Evolutionary conservation across 1,140 invertebrate species (phyloP), one percentile per base, ranked within the genome.

Genomic region (Drosophila arawakana): DNA sequence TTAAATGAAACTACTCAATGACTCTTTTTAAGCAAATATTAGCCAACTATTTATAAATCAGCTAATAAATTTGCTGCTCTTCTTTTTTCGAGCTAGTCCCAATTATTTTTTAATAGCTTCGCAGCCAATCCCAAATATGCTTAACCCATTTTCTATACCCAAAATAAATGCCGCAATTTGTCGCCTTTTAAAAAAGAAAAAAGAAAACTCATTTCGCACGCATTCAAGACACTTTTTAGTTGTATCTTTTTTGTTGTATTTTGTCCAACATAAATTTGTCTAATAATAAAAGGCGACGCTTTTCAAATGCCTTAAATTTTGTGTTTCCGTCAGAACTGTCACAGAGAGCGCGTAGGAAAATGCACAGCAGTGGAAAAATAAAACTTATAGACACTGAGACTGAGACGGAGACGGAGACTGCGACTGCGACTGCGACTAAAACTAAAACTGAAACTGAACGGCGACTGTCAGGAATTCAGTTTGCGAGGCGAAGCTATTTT

Each of bases 251-350:
- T 37, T 37, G 3, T 30, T 30, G 25, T n/a, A 25, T 7, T 13
- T 55, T 81, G 57, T 65, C 62, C 75, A 81, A 85, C 78, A 78
- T 59, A 68, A 73, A 61, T 77, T 21, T 35, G 30, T 88, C 83
- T 86, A 86, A 80, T 77, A 82, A 71, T 62, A 47, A 49, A 30
- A 72, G 61, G 37, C 55, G 70, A 61, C 81, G 81, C 77, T 81
- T 84, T 88, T 82, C 76, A 79, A 81, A 85, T 88, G 76, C 59
- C 70, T 63, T 73, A 62, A 73, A 77, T 71, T 66, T 67, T 34
- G 68, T 78, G 78, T 78, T 86, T 86, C 82, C 76, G 83, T 88
- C 84, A 78, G 75, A 77, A 35, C 62, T 85, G 81, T 81, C 25
- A 55, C 15, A 15, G 15, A 15, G 15, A 15, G 13, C n/a, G n/a